These are phyloP conservation scores for Hybognathus amarus DNA, from an alignment of 2,797 vertebrate genomes.

Conservation along the genomic window DNA sequence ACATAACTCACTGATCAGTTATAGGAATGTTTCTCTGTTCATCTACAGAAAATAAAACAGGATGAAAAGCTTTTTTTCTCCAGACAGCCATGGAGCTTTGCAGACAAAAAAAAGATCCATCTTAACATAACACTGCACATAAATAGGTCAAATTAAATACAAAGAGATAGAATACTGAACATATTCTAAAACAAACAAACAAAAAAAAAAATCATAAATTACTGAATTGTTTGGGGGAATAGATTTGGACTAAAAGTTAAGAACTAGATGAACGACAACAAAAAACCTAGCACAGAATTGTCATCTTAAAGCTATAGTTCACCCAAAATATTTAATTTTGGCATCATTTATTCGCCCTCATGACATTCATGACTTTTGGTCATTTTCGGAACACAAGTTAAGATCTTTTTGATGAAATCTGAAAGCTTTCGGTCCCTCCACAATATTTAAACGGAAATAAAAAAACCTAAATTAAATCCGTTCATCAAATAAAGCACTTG, in stretches of 20 bases:
- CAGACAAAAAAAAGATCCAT: slow-evolving; percentile 58
- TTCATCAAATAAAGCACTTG: too few species aligned
- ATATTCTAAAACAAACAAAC: slow-evolving; percentile 69
- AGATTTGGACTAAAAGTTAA: slow-evolving; percentile 66
- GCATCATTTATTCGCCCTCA: too few species aligned
- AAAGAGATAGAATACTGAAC: slow-evolving; percentile 94
- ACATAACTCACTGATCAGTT: slow-evolving; percentile 43
- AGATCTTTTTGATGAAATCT: too few species aligned
- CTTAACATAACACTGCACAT: slow-evolving; percentile 90
- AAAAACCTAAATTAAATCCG: too few species aligned
- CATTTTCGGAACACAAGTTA: too few species aligned
- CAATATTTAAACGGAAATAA: too few species aligned
- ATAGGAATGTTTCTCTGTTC: slow-evolving; percentile 56
- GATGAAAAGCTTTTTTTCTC: slow-evolving; percentile 37
- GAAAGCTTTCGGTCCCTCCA: too few species aligned
- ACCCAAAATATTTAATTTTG: too few species aligned
- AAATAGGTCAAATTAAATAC: slow-evolving; percentile 98
- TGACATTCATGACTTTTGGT: too few species aligned
- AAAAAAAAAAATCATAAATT: slow-evolving; percentile 77
- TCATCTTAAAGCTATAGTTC: slow-evolving; percentile 52
- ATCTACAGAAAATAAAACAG: slow-evolving; percentile 56
- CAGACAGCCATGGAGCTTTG: slow-evolving; percentile 3
- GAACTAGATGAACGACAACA: slow-evolving; percentile 61
- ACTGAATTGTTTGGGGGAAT: slow-evolving; percentile 72
- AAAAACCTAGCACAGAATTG: slow-evolving; percentile 45